Base-by-base conservation (phyloP, 2,797 vertebrate genomes). In the Notoglanidium macrostoma region DNA sequence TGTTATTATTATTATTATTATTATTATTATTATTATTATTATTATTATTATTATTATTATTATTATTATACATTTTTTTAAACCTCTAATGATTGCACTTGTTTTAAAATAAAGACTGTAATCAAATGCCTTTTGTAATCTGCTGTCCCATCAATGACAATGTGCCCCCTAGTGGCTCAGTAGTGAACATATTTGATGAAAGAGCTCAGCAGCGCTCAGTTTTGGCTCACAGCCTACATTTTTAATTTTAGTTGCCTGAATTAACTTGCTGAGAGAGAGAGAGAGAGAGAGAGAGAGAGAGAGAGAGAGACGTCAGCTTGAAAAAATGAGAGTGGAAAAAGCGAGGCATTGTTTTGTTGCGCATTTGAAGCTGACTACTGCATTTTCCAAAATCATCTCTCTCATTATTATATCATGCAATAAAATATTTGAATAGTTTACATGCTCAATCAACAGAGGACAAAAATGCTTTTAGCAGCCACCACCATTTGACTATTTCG, bases 121-220 rank as follows among this genome's bases (percentile, higher is more conserved):
- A 61, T 40, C 6, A 77, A 26, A 59, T 59, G 54, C 82, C 44
- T 57, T 83, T 54, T 83, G 81, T 21, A 54, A 83, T 7, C 55
- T 46, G 35, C 23, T 63, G 81, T 85, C 40, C 40, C 29, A 83
- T 65, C 78, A 88, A 78, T 68, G 57, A 83, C 44, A 55, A 91
- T 80, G 85, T 76, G 85, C 86, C 90, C 86, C 86, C 90, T 89
- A 88, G 89, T 90, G 90, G 89, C 81, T 15, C 3, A 79, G 51
- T 0, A 51, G 55, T 11, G 57, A 73, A 70, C 0, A 77, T 46
- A 15, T 15, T 72, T 35, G 12, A 29, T 78, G 65, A 83, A 54
- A 12, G 23, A 72, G 5, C 29, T 77, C 29, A 55, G n/a, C 44
- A 63, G 10, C 44, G n/a, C 32, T 49, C 26, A 63, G 10, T 68